phyloP scores from a whole-genome alignment of 2,888 invertebrate species.

The Craniophora ligustri region DNA sequence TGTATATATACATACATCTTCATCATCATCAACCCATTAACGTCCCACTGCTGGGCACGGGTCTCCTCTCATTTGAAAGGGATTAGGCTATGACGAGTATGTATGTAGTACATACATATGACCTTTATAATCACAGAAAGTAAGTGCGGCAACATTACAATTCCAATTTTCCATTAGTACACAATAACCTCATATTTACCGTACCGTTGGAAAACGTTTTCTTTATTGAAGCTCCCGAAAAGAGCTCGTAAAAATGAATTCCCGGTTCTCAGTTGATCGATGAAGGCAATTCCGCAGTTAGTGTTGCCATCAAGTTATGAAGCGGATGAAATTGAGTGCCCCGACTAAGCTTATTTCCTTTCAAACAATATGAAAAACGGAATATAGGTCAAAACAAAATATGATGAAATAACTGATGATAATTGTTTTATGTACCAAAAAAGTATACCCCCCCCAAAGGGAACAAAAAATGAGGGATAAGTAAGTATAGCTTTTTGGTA shows the following conservation, averaged over 20 bases:
- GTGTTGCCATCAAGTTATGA: conserved; percentile 41
- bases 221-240: conserved; percentile 64
- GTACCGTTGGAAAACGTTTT: conserved; percentile 57
- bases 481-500: too few relatives aligned
- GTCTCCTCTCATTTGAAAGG: too few relatives aligned
- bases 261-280: conserved; percentile 56
- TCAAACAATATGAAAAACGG: conserved; percentile 17
- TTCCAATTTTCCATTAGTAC: conserved; percentile 27
- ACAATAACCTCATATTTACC: conserved; percentile 44
- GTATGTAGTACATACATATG: too few relatives aligned
- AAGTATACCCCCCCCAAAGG: too few relatives aligned
- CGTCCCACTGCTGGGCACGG: too few relatives aligned
- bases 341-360: conserved; percentile 29
- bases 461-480: too few relatives aligned
- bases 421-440: neutral
- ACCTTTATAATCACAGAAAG: too few relatives aligned
- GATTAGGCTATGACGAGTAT: too few relatives aligned
- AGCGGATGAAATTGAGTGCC: conserved; percentile 33
- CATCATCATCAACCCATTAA: too few relatives aligned
- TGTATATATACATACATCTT: too few relatives aligned
- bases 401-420: neutral
- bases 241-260: conserved; percentile 54
- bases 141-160: neutral
- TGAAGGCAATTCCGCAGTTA: conserved; percentile 52
- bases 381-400: neutral